Evolutionary conservation across 2,797 vertebrate genomes (phyloP).

Genomic region (Lepus townsendii): DNA sequence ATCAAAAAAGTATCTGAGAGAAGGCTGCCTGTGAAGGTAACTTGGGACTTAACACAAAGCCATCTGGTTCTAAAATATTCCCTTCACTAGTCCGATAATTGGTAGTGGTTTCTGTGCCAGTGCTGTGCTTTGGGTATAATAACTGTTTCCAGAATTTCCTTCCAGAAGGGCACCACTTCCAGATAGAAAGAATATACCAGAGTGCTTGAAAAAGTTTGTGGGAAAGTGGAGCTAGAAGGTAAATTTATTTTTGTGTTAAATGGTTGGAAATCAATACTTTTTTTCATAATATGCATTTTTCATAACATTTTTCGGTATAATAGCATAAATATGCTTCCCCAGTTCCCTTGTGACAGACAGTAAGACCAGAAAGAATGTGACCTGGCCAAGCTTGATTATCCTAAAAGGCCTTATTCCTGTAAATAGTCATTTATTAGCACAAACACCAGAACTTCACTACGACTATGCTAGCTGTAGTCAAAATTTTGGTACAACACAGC

Average conservation of each 20-base stretch:
- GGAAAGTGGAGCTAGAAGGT: too few relatives aligned
- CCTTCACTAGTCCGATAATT: not conserved
- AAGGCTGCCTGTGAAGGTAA: constrained; percentile 26
- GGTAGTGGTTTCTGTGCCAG: not conserved
- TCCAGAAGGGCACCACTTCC: not conserved
- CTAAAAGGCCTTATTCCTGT: constrained; percentile 8
- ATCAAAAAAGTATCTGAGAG: not conserved
- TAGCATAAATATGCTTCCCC: not conserved
- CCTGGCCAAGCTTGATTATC: not conserved
- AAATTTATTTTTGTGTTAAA: too few relatives aligned
- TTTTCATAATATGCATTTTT: too few relatives aligned
- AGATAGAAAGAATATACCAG: not conserved
- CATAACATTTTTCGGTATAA: not conserved
- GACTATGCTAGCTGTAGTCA: not conserved
- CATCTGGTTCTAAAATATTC: not conserved
- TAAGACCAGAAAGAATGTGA: constrained; percentile 1
- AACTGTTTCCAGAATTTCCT: constrained; percentile 32
- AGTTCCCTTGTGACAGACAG: constrained; percentile 25
- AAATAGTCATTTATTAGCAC: not conserved
- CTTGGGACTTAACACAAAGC: not conserved
- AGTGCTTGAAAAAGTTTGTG: too few relatives aligned
- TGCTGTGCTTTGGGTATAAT: not conserved
- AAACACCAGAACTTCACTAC: not conserved
- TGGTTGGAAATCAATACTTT: too few relatives aligned
- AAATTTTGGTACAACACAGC: not conserved